Base-by-base conservation (phyloP, 2,888 invertebrate species). In the Calameuta pallipes region DNA sequence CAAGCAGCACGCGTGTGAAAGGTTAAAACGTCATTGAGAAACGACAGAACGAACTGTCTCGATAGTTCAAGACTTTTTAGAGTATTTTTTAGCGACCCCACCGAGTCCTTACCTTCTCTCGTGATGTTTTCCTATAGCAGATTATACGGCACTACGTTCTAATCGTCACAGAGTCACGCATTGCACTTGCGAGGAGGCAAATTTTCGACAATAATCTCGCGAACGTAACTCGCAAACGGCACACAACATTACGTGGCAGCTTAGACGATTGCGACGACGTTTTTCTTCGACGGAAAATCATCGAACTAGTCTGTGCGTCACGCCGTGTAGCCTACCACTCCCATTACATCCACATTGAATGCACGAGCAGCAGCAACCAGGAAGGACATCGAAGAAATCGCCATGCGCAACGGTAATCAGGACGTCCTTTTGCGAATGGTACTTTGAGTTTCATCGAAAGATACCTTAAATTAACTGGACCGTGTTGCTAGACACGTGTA, bases 221-320 rank as follows among this genome's bases (percentile, higher is more conserved):
- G 84, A 83, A 86, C 78, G 86, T 82, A 85, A 85, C 86, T 87
- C 82, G 83, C 85, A 85, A 86, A 89, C 89, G 85, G 86, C 88
- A 90, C 86, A 89, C 87, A 89, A 90, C 90, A 90, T 90, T 90
- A 90, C 90, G 90, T 90, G 90, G 90, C 90, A 89, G 86, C 83
- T 82, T 81, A 78, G 71, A 80, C 86, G 88, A 88, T 80, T 73
- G 83, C 68, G 75, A 83, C 88, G 89, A 85, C 82, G 73, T 80
- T 81, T 80, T 78, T 77, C 68, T 74, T 73, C 3, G 15, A 23
- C 71, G 71, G 71, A 9, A 71, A 71, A 71, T 71, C 13, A 9
- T 15, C 1, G 23, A 71, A 71, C 71, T 71, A 71, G 9, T 33
- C 23, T 71, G 33, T 33, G 34, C 71, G 71, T 71, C 71, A 71